Conservation (phyloP, 2,888 invertebrate species). For the Oscheius sp. region DNA sequence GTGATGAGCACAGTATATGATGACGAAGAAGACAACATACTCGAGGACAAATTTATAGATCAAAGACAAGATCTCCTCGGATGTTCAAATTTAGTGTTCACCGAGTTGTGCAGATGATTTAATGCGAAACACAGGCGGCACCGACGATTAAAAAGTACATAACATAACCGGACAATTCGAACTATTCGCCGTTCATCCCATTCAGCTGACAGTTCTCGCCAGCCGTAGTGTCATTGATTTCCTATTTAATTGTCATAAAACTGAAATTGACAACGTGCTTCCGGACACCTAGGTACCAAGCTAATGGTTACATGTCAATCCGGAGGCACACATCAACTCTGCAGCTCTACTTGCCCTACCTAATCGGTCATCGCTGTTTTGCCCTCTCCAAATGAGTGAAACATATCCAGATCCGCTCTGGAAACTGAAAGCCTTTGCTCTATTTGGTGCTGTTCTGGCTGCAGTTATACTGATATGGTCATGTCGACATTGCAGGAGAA, state of each 20-base stretch:
- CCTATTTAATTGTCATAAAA: not conserved
- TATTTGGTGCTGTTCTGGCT: not conserved
- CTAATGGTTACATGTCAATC: conserved; percentile 20
- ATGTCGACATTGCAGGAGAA: not conserved
- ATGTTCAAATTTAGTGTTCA: too few relatives aligned
- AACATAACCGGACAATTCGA: too few relatives aligned
- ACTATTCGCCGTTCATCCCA: too few relatives aligned
- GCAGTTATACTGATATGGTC: not conserved
- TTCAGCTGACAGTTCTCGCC: too few relatives aligned
- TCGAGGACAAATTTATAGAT: too few relatives aligned
- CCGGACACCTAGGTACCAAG: conserved; percentile 12
- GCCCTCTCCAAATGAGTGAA: not conserved
- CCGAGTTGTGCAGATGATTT: too few relatives aligned
- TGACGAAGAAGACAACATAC: too few relatives aligned
- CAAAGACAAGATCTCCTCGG: too few relatives aligned
- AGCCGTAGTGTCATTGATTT: too few relatives aligned
- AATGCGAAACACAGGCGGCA: too few relatives aligned
- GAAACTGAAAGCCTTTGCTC: conserved; percentile 4
- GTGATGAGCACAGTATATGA: too few relatives aligned
- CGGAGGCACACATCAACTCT: conserved; percentile 23
- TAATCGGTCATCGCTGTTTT: not conserved
- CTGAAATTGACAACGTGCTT: conserved; percentile 18
- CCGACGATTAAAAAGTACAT: too few relatives aligned
- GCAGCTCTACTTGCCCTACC: conserved; percentile 6
- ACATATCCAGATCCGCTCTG: conserved; percentile 13